Base-by-base conservation (phyloP, 2,888 invertebrate species). In the Sphaerolaimus hirsutus region DNA sequence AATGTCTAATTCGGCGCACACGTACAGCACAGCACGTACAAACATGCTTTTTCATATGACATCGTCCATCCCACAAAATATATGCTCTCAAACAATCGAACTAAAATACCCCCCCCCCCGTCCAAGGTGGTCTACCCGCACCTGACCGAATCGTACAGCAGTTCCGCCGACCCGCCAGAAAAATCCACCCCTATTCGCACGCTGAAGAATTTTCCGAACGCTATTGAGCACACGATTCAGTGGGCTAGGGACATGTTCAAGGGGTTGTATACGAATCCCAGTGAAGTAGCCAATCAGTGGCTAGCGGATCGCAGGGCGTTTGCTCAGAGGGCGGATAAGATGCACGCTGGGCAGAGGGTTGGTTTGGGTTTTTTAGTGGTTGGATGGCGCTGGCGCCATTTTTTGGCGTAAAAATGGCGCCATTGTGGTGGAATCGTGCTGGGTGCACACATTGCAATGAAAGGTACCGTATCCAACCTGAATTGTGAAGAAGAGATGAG, bases 121-220 rank as follows among this genome's bases (percentile, higher is more conserved):
- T n/a, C n/a, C n/a, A n/a, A 63, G 49, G 82, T 97, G 17, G 89
- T 97, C 46, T 82, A 93, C 45, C 97, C 97, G 5, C 79, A 80
- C 67, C 67, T 89, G 46, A 93, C 93, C 1, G 93, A 97, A 67
- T 87, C 89, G 0, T 97, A 97, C 71, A 83, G 87, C 63, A 56
- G 26, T 29, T 36, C 27, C 21, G 89, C 91, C 66, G 93, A 97
- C 69, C 93, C 97, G 0, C 93, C 93, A 1, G 93, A 97, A 70
- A 93, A 89, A 69, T 84, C 84, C 48, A 91, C 91, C 64, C 91
- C 93, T 0, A 87, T 91, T 60, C 93, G 93, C 66, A 93, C 93
- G 0, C 70, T 93, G 53, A 91, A 91, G 68, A 93, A 97, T 70
- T 99, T 99, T 73, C 97, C 97, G 10, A 91, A 97, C 67, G 87